Evolutionary conservation across 1,140 invertebrate species (phyloP), one percentile per base, ranked within the genome.

Genomic region (Cydia splendana): DNA sequence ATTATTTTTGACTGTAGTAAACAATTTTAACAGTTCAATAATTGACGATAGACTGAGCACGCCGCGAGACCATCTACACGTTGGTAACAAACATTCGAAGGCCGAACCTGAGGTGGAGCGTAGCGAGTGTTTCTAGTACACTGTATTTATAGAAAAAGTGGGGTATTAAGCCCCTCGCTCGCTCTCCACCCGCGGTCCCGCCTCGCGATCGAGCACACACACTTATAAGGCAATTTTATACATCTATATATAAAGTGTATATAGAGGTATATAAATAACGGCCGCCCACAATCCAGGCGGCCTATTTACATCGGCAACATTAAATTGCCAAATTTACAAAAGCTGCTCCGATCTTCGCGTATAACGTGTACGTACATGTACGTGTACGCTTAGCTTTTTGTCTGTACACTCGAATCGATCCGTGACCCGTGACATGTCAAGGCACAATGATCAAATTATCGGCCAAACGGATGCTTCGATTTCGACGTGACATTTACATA

Each of bases 191-290:
- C 57, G 57, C 57, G 9, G 18, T 12, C 74, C 45, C 69, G 76
- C 75, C 78, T 80, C 75, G 57, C 73, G 20, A 65, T 74, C 75
- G 75, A 79, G 75, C 77, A 74, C 57, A 81, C 79, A 81, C 84
- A 82, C 80, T 71, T 80, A 86, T 87, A 89, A 90, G 88, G 88
- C 88, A 90, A 62, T 81, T 83, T 85, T 79, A 85, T 85, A 80
- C 78, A 81, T 78, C 75, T 83, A 83, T 78, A 82, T 77, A 80
- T 80, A 82, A 71, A 80, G 76, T 75, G 62, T 77, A 62, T 62
- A 62, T 62, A 62, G 57, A 62, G 57, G 57, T 62, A 62, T 62
- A 62, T 62, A 62, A 62, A 62, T 62, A 62, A 62, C 57, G 57
- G n/a, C 57, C 57, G 57, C 57, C 57, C 57, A 24, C 57, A 62